Evolutionary conservation across 2,888 invertebrate genomes (phyloP), one percentile per base, ranked within the genome.

Genomic region (Dicyrtoma fusca): DNA sequence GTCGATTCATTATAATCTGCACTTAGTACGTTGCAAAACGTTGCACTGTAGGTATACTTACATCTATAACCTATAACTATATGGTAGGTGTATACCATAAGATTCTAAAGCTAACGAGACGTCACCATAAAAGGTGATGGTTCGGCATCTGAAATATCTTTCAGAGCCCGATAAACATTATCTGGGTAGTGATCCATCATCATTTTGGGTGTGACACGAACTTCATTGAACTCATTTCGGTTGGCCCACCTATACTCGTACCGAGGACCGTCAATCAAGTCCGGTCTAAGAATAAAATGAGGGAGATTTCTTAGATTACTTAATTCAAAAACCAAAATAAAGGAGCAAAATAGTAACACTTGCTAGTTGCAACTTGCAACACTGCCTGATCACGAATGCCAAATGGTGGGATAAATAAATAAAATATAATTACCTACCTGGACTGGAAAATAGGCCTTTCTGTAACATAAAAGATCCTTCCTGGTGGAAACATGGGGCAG

Each of bases 121-220:
- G 34, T 34, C 8, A 34, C 8, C 34, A 34, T 34, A 34, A 34
- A 34, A 34, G 57, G 42, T 1, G 25, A 26, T 4, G 53, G 64
- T 45, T 55, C 71, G 4, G 65, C 53, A 53, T 69, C 45, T 1
- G 76, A 72, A 26, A 80, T 71, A 53, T 78, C 78, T 53, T 69
- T 68, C 19, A 94, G 84, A 23, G 91, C 90, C 78, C 88, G 86
- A 79, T 89, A 87, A 19, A 94, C 89, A 82, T 90, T 90, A 82
- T 92, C 90, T 0, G 95, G 94, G 62, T 94, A 85, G 83, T 95
- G 95, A 83, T 95, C 94, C 0, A 91, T 86, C 4, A 94, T 82
- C 92, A 94, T 94, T 63, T 91, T 87, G 6, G 92, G 92, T 88
- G 92, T 92, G 66, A 95, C 91, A 80, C 90, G 87, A 68, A 95